These are phyloP conservation scores for Eulithis prunata DNA, from an alignment of 2,888 invertebrate species.

Conservation along the genomic window DNA sequence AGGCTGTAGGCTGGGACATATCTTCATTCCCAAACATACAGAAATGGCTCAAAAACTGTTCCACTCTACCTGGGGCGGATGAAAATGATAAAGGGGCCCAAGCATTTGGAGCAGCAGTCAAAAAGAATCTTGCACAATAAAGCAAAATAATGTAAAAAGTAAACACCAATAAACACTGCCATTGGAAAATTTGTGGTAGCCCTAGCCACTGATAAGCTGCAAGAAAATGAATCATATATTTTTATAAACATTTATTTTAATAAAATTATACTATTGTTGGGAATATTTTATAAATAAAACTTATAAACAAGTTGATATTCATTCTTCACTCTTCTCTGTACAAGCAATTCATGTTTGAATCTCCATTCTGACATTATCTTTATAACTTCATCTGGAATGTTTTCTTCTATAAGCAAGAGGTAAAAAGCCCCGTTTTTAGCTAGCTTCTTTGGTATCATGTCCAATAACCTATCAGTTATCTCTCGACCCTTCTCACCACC, in stretches of 20 bases:
- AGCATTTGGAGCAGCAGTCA: slow-evolving; percentile 83
- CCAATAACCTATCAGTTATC: slow-evolving; percentile 90
- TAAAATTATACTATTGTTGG: slow-evolving; percentile 33
- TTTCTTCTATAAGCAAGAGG: slow-evolving; percentile 94
- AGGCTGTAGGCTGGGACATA: slow-evolving; percentile 86
- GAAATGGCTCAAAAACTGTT: slow-evolving; percentile 85
- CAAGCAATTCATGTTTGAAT: slow-evolving; percentile 85
- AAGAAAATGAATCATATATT: slow-evolving; percentile 2
- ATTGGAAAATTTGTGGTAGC: too few relatives aligned
- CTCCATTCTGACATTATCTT: slow-evolving; percentile 82
- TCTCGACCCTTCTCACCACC: slow-evolving; percentile 90
- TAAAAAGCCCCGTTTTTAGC: slow-evolving; percentile 93
- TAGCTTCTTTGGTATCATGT: slow-evolving; percentile 87
- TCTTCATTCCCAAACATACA: slow-evolving; percentile 82
- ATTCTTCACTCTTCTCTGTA: slow-evolving; percentile 91
- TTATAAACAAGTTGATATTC: slow-evolving; percentile 94
- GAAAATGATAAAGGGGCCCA: slow-evolving; percentile 86
- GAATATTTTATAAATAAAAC: slow-evolving; percentile 60
- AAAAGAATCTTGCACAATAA: slow-evolving; percentile 72
- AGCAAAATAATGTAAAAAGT: neutral
- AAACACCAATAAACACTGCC: neutral
- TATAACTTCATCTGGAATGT: slow-evolving; percentile 90
- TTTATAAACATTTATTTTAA: slow-evolving; percentile 40
- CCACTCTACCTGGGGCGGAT: slow-evolving; percentile 81
- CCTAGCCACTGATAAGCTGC: too few relatives aligned